phyloP scores from a whole-genome alignment of 2,797 vertebrate genomes.

The Malacoraja senta region DNA sequence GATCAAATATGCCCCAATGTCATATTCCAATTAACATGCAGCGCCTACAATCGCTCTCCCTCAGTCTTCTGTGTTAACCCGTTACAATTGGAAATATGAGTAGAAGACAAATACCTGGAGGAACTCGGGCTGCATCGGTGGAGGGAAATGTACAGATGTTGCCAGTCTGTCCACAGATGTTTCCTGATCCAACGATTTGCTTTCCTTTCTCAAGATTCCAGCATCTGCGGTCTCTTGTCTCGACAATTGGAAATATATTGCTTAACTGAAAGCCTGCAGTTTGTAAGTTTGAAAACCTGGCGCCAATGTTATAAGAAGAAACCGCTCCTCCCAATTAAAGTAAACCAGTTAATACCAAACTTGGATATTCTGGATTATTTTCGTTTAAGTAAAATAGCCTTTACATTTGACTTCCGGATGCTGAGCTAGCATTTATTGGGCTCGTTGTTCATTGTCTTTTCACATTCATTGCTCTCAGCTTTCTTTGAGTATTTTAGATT shows the following conservation, averaged over 20 bases:
- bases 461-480: neutral
- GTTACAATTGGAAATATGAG: neutral
- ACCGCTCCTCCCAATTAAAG: neutral
- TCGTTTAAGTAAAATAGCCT: neutral
- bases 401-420: neutral
- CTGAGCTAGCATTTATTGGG: neutral
- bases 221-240: too few relatives aligned
- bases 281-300: neutral
- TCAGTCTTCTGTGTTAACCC: neutral
- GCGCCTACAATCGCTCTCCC: neutral
- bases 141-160: too few relatives aligned
- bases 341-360: too few relatives aligned
- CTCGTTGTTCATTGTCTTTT: neutral
- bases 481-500: neutral
- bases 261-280: neutral
- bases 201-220: too few relatives aligned
- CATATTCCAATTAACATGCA: neutral
- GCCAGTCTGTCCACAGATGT: too few relatives aligned
- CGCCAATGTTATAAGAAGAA: slow-evolving; percentile 6
- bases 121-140: too few relatives aligned
- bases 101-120: too few relatives aligned
- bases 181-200: too few relatives aligned
- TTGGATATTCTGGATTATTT: neutral
- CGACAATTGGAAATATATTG: neutral
- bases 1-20: neutral